Base-by-base conservation (phyloP, 64 coral and sea anemone genomes). In the Pocillopora damicornis region DNA sequence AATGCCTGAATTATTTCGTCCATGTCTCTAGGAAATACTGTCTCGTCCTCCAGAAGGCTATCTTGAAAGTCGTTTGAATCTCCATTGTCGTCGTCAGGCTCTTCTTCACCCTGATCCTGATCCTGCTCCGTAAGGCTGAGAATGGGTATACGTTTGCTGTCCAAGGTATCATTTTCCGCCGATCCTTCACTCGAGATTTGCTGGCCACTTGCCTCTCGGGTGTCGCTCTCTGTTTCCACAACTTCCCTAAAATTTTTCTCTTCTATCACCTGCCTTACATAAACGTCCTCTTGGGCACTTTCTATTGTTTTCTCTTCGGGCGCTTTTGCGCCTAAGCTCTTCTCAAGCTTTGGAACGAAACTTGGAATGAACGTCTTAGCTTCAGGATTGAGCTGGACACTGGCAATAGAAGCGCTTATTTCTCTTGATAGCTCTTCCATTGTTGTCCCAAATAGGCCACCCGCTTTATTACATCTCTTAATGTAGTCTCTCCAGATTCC, bases 1-100 rank as follows among this genome's bases (percentile, higher is more conserved):
- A 91, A 91, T 22, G 93, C 93, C 60, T 77, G 75, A 60, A 95
- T 95, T 20, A 95, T 95, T 91, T 95, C 89, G 42, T 95, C 93
- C 73, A 88, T 86, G 26, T 89, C 63, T 78, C 77, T 35, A 13
- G 92, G 92, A n/a, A 62, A 86, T 9, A 94, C 79, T 8, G 92
- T 79, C 56, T 85, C 81, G 75, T 94, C 92, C 20, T 88, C 91
- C 45, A 89, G 58, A 61, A 85, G 71, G 23, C 30, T 13, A 34
- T 90, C 92, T 73, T 86, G 80, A 12, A n/a, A 67, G 67, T 89
- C 35, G 9, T 68, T 64, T 64, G 81, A 75, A 30, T 63, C 80
- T 35, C 20, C 51, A 56, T 56, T 75, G 2, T 82, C 64, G 0
- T 74, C 63, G 0, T 86, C 81, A 23, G 61, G 63, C 14, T 79